Evolutionary conservation across 53 echinoderm and acorn worm species (phyloP).

Genomic region (Temnopleurus reevesii): DNA sequence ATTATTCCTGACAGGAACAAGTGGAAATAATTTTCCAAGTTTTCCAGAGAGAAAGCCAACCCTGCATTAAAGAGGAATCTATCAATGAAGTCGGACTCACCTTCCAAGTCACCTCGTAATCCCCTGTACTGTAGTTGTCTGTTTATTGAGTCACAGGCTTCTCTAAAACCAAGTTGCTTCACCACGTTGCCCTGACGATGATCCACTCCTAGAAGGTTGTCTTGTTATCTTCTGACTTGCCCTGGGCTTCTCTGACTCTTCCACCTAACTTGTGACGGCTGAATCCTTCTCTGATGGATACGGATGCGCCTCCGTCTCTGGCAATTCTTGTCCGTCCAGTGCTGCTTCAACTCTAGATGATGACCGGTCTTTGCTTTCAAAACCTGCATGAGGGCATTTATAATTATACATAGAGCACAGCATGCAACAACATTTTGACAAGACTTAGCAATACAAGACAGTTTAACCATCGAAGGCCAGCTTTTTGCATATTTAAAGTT

Average conservation of each 20-base stretch:
- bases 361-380: not conserved
- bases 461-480: not conserved
- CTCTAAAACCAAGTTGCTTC: too few relatives aligned
- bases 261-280: not conserved
- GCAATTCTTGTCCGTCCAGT: not conserved
- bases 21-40: not conserved
- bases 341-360: not conserved
- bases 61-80: not conserved
- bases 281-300: not conserved
- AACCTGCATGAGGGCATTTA: not conserved
- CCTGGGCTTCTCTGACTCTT: not conserved
- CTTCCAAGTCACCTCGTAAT: slow-evolving; percentile 11
- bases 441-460: not conserved
- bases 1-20: too few relatives aligned
- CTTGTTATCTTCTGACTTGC: slow-evolving; percentile 1
- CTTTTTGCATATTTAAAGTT: too few relatives aligned
- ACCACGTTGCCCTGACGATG: too few relatives aligned
- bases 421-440: not conserved
- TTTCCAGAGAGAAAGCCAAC: not conserved
- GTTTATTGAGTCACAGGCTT: too few relatives aligned
- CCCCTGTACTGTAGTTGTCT: slow-evolving; percentile 13
- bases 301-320: not conserved
- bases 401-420: not conserved
- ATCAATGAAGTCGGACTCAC: not conserved
- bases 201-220: too few relatives aligned